phyloP scores from a whole-genome alignment of 2,888 invertebrate species.

The Drosophila neotestacea region DNA sequence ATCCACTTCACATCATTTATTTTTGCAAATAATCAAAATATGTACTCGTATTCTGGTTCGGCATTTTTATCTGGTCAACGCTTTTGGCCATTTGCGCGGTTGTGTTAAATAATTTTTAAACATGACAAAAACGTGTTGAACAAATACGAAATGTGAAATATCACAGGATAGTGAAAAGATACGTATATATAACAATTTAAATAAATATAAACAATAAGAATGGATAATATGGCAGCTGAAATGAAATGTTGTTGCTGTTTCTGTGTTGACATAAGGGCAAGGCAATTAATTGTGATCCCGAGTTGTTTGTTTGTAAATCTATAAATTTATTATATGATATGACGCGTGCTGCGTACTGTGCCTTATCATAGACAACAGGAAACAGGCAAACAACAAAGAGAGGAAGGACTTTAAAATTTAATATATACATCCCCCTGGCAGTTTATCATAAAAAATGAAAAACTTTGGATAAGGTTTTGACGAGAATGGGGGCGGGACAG shows the following conservation, averaged over 20 bases:
- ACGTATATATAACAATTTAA: neutral
- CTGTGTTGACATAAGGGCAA: constrained; percentile 50
- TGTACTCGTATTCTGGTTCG: constrained; percentile 5
- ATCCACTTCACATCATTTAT: constrained; percentile 34
- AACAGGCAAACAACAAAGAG: constrained; percentile 20
- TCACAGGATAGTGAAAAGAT: constrained; percentile 4
- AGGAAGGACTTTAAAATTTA: constrained; percentile 55
- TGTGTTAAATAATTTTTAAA: constrained; percentile 50
- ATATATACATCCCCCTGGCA: constrained; percentile 26
- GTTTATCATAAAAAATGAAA: constrained; percentile 25
- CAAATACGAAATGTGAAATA: constrained; percentile 31
- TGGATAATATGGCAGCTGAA: constrained; percentile 41
- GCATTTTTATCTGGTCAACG: constrained; percentile 22
- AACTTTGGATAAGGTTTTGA: constrained; percentile 10
- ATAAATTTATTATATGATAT: constrained; percentile 42
- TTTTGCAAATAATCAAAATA: constrained; percentile 29
- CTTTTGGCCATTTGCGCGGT: constrained; percentile 20
- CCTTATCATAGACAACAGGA: constrained; percentile 42
- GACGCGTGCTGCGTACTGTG: constrained; percentile 20
- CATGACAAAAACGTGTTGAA: constrained; percentile 26
- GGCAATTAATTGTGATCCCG: constrained; percentile 57
- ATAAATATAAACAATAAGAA: constrained; percentile 7
- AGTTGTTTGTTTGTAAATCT: constrained; percentile 33
- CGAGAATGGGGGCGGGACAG: neutral
- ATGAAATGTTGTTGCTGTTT: constrained; percentile 23